Percentiles rank a stretch among this genome's conserved stretches.
phyloP scores from a whole-genome alignment of 2,113 vertebrate genomes.

The Orientallactaga bullata region DNA sequence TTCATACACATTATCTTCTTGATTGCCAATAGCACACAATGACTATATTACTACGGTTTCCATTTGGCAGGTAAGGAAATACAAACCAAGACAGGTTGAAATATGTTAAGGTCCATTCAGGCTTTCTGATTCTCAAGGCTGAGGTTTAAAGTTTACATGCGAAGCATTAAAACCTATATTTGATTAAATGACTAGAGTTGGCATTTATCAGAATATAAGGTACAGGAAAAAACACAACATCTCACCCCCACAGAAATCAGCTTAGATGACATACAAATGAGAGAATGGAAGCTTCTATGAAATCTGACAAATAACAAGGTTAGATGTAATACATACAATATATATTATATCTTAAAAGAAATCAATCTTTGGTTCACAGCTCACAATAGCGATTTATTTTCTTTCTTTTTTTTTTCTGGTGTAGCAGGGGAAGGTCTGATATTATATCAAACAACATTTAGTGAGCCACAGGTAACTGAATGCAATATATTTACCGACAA shows the following conservation, averaged over 20 bases:
- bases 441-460: slow-evolving; percentile 72
- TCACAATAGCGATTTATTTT: slow-evolving; percentile 49
- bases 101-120: neutral
- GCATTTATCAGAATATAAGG: slow-evolving; percentile 19
- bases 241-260: slow-evolving; percentile 13
- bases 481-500: slow-evolving; percentile 77
- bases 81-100: neutral
- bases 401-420: neutral
- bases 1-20: neutral
- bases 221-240: slow-evolving; percentile 3
- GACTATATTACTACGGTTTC: slow-evolving; percentile 34
- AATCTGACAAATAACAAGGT: slow-evolving; percentile 71
- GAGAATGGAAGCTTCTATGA: slow-evolving; percentile 61
- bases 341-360: slow-evolving; percentile 75
- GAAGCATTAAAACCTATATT: neutral
- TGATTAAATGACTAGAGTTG: slow-evolving; percentile 12
- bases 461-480: slow-evolving; percentile 70
- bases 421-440: slow-evolving; percentile 45
- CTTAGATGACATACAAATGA: slow-evolving; percentile 31
- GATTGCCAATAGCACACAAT: slow-evolving; percentile 1
- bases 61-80: slow-evolving; percentile 24
- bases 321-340: slow-evolving; percentile 71
- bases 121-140: neutral
- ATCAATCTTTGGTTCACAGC: slow-evolving; percentile 69
- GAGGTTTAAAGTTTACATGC: neutral